phyloP scores from a whole-genome alignment of 2,797 vertebrate genomes.

The Hephaestus fuliginosus region DNA sequence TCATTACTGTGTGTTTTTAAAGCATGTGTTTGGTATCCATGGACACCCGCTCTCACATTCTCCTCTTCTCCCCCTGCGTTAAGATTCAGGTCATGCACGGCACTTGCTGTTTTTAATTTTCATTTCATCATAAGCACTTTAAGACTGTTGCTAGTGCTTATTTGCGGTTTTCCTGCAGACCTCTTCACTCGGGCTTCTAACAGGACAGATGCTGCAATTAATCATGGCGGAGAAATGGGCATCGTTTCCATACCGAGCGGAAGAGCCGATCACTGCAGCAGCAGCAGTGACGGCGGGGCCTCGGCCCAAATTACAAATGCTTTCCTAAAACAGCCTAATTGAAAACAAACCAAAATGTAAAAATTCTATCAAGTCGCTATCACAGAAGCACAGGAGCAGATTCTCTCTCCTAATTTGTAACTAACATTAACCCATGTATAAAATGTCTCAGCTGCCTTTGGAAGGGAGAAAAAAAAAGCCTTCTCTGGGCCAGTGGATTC shows the following conservation, averaged over 20 bases:
- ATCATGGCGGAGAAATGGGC: slow-evolving; percentile 95
- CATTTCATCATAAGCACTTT: slow-evolving; percentile 99
- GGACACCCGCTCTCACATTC: slow-evolving; percentile 83
- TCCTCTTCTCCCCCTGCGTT: slow-evolving; percentile 85
- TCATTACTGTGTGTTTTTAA: slow-evolving; percentile 90
- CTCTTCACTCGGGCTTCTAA: slow-evolving; percentile 96
- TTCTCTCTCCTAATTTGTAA: slow-evolving; percentile 72
- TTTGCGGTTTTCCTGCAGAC: slow-evolving; percentile 98
- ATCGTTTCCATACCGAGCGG: slow-evolving; percentile 81
- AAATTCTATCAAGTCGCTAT: slow-evolving; percentile 76
- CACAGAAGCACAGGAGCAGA: slow-evolving; percentile 67
- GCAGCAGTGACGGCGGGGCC: slow-evolving; percentile 58
- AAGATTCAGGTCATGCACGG: slow-evolving; percentile 94
- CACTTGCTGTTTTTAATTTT: slow-evolving; percentile 99
- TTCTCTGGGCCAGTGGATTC: slow-evolving; percentile 78
- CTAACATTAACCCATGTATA: slow-evolving; percentile 69
- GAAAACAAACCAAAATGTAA: slow-evolving; percentile 79
- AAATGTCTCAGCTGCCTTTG: slow-evolving; percentile 71
- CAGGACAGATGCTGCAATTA: slow-evolving; percentile 99
- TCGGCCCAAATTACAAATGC: slow-evolving; percentile 76
- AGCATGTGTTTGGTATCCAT: slow-evolving; percentile 84
- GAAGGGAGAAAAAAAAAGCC: slow-evolving; percentile 44
- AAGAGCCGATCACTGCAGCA: slow-evolving; percentile 65
- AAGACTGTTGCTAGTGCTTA: slow-evolving; percentile 98
- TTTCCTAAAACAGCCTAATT: slow-evolving; percentile 80